Conservation (phyloP, 2,888 invertebrate genomes). For the Spilarctia lutea region DNA sequence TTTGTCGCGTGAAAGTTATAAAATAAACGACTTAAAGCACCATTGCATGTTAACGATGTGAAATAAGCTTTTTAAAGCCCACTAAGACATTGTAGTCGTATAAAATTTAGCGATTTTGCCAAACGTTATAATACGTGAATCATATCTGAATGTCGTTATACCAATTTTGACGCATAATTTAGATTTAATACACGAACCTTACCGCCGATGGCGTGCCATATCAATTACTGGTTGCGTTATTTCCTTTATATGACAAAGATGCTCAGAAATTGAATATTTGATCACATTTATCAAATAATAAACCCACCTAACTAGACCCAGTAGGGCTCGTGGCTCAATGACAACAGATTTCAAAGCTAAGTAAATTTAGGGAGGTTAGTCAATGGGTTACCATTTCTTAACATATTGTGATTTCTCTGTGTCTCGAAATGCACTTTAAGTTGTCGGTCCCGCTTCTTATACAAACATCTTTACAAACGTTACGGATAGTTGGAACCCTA, state of each 20-base stretch:
- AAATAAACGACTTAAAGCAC: constrained; percentile 22
- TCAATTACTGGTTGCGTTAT: constrained; percentile 43
- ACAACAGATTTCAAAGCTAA: too few species aligned
- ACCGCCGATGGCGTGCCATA: constrained; percentile 26
- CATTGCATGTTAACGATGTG: constrained; percentile 22
- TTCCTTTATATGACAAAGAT: constrained; percentile 25
- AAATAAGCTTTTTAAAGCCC: constrained; percentile 22
- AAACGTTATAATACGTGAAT: constrained; percentile 27
- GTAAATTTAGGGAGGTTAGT: too few species aligned
- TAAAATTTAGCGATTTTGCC: constrained; percentile 33
- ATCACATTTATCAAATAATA: too few species aligned
- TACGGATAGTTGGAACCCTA: too few species aligned
- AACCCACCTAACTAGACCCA: too few species aligned
- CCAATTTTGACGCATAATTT: constrained; percentile 43
- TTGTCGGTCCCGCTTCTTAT: too few species aligned
- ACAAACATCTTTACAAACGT: too few species aligned
- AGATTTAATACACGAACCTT: constrained; percentile 38
- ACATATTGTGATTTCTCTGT: too few species aligned
- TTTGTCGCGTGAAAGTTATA: constrained; percentile 3
- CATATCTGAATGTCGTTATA: constrained; percentile 18
- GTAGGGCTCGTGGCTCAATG: too few species aligned
- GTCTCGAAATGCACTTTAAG: too few species aligned
- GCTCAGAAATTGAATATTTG: constrained; percentile 20
- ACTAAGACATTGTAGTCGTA: constrained; percentile 26
- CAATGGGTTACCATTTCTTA: too few species aligned